phyloP scores from a whole-genome alignment of 2,888 invertebrate species.

The Eutolmus rufibarbis region DNA sequence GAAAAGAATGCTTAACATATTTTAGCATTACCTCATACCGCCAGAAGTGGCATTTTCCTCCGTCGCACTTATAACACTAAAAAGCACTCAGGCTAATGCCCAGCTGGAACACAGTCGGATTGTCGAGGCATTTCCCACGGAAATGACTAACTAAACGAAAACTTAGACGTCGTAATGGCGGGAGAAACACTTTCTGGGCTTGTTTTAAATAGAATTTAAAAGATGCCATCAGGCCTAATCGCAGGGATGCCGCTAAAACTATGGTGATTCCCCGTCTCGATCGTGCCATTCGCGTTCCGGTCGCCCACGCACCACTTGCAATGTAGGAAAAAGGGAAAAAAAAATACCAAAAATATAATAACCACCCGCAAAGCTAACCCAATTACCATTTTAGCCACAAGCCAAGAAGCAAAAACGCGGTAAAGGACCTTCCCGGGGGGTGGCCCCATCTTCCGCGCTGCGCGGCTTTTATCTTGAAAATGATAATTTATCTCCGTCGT shows the following conservation, averaged over 20 bases:
- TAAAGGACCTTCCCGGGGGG: background rate
- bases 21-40: constrained; percentile 18
- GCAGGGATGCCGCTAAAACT: background rate
- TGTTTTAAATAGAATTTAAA: constrained; percentile 15
- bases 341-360: constrained; percentile 20
- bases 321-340: background rate
- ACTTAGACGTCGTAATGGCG: constrained; percentile 7
- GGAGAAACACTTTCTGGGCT: background rate
- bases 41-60: constrained; percentile 4
- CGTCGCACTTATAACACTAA: constrained; percentile 10
- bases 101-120: background rate
- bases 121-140: background rate
- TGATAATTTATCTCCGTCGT: constrained; percentile 45
- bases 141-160: constrained; percentile 3
- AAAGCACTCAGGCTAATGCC: constrained; percentile 30
- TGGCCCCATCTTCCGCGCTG: background rate
- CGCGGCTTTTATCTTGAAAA: constrained; percentile 41
- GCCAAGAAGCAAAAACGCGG: background rate
- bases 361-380: constrained; percentile 29
- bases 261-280: background rate
- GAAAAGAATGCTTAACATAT: constrained; percentile 16
- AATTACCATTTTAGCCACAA: constrained; percentile 38
- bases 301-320: background rate
- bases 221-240: constrained; percentile 13
- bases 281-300: background rate